Evolutionary conservation across 2,797 vertebrate species (phyloP).

Genomic region (Martes flavigula): DNA sequence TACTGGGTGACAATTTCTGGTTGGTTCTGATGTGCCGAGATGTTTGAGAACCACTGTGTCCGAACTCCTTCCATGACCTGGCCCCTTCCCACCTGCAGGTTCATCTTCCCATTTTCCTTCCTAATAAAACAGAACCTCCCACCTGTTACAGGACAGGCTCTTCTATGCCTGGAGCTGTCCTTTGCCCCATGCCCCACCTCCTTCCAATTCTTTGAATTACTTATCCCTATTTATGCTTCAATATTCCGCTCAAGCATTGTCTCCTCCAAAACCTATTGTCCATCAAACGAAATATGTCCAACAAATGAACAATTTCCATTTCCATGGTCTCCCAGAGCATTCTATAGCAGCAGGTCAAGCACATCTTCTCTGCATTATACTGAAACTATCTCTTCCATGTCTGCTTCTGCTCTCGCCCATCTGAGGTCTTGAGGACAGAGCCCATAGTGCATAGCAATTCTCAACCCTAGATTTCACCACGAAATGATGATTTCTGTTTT

Average conservation of each 20-base stretch:
- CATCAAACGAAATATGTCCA: background rate
- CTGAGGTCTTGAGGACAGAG: background rate
- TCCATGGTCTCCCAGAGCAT: background rate
- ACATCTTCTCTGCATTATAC: background rate
- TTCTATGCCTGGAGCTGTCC: background rate
- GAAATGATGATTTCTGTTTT: background rate
- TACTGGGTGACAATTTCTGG: background rate
- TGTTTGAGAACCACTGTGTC: background rate
- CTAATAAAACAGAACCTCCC: background rate
- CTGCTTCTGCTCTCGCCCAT: background rate
- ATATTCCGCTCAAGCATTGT: background rate
- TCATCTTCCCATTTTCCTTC: background rate
- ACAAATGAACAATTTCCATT: background rate
- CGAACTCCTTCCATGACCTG: background rate
- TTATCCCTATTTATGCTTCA: background rate
- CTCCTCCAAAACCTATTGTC: background rate
- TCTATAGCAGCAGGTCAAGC: background rate
- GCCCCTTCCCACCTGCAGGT: background rate
- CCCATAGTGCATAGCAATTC: background rate
- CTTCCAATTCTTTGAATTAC: background rate
- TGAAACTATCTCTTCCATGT: background rate
- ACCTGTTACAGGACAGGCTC: background rate
- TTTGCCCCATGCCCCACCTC: background rate
- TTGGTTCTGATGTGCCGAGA: background rate
- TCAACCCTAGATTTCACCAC: background rate